These are phyloP conservation scores for Diaphora mendica DNA, from an alignment of 2,888 invertebrate genomes.

Conservation along the genomic window DNA sequence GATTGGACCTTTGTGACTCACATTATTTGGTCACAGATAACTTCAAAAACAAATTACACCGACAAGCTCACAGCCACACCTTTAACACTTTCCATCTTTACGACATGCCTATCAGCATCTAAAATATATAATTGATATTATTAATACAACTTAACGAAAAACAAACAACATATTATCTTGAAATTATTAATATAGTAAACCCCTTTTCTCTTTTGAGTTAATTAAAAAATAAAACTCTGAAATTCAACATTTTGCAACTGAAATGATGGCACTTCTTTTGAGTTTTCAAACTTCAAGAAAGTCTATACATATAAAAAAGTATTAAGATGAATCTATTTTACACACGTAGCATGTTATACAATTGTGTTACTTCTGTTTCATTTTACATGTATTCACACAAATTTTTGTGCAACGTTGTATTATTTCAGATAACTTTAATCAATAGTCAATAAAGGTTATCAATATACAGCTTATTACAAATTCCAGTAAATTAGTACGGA, in stretches of 20 bases:
- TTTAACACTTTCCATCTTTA: background rate
- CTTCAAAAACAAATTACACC: background rate
- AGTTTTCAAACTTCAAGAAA: background rate
- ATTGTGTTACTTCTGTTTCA: background rate
- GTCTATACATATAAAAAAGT: background rate
- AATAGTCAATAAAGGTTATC: background rate
- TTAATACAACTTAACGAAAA: background rate
- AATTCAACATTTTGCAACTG: background rate
- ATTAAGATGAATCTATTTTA: background rate
- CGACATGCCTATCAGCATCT: background rate
- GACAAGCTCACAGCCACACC: background rate
- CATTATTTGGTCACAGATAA: background rate
- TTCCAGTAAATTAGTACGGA: background rate
- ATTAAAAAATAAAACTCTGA: no score
- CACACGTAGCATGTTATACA: background rate
- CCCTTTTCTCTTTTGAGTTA: background rate
- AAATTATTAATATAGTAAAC: background rate
- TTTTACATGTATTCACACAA: background rate
- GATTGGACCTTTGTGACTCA: background rate
- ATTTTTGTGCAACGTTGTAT: background rate
- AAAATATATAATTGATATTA: background rate
- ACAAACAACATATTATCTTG: background rate
- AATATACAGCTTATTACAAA: background rate
- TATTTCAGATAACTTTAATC: background rate
- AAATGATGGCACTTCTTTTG: background rate